A percentile compares a stretch with the other conserved stretches of the same genome.
phyloP scores from a whole-genome alignment of 2,888 invertebrate species.

The Choristoneura rosaceana region DNA sequence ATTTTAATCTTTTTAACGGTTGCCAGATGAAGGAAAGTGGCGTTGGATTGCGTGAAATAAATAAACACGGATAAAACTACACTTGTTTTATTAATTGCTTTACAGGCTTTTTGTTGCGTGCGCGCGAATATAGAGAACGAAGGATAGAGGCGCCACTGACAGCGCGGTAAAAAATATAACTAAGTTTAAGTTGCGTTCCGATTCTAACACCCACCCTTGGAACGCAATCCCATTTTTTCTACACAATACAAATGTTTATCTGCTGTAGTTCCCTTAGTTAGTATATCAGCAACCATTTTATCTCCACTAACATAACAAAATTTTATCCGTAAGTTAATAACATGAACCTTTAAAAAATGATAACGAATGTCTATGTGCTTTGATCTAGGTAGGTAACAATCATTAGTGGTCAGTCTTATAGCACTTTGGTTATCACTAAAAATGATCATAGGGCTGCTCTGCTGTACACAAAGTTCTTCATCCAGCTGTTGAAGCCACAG shows the following conservation, averaged over 20 bases:
- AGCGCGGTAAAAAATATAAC: no score
- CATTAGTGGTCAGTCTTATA: conserved; percentile 1
- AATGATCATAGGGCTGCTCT: not conserved
- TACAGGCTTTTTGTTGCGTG: no score
- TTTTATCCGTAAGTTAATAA: not conserved
- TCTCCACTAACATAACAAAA: not conserved
- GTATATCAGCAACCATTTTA: not conserved
- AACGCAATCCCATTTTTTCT: not conserved
- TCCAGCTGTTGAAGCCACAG: conserved; percentile 3
- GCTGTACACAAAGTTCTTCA: not conserved
- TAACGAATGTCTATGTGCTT: not conserved
- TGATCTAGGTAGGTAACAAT: not conserved
- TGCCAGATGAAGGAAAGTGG: no score
- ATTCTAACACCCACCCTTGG: not conserved
- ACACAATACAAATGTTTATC: not conserved
- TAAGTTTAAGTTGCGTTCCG: not conserved
- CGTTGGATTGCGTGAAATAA: no score
- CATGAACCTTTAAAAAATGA: not conserved
- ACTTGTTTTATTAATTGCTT: no score
- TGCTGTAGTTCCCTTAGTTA: not conserved
- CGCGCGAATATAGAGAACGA: no score
- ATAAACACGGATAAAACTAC: no score
- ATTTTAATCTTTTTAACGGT: no score
- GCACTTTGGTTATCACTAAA: conserved; percentile 23
- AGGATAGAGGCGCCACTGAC: no score